Conservation (phyloP, 2,888 invertebrate species). For the Acanthopleura granulata region DNA sequence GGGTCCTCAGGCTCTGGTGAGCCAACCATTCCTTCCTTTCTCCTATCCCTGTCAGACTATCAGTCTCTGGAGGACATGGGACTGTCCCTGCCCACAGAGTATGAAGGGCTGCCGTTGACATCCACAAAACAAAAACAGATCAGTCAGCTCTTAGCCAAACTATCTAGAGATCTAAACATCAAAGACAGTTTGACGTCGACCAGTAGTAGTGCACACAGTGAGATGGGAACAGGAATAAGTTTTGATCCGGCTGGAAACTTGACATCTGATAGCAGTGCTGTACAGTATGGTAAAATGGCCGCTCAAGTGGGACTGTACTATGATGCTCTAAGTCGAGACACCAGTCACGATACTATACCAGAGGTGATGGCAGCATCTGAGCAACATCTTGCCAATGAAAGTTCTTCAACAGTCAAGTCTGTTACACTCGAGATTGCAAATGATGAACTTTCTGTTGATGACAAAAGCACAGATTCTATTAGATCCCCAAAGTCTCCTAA, state of each 20-base stretch:
- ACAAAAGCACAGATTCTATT: not conserved
- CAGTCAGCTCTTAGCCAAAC: conserved; percentile 49
- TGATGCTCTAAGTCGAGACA: not conserved
- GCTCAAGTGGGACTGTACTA: no score
- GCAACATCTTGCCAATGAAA: not conserved
- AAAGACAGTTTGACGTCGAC: conserved; percentile 50
- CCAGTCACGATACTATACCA: not conserved
- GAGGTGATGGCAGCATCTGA: not conserved
- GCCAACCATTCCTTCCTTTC: not conserved
- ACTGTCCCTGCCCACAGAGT: conserved; percentile 49
- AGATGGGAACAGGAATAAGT: conserved; percentile 4
- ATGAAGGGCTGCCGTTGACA: conserved; percentile 55
- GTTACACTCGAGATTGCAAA: not conserved
- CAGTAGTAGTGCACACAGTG: conserved; percentile 36
- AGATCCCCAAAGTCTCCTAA: conserved; percentile 48
- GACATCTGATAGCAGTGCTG: not conserved
- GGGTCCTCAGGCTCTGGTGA: not conserved
- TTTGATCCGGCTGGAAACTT: not conserved
- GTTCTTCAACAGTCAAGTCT: not conserved
- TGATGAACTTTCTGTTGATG: not conserved
- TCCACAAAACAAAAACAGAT: conserved; percentile 58
- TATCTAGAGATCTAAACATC: conserved; percentile 55
- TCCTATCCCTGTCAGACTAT: conserved; percentile 41
- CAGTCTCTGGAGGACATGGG: conserved; percentile 49
- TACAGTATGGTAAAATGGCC: not conserved